These are phyloP conservation scores for Jacana jacana DNA, from an alignment of 2,113 vertebrate species.

Conservation along the genomic window DNA sequence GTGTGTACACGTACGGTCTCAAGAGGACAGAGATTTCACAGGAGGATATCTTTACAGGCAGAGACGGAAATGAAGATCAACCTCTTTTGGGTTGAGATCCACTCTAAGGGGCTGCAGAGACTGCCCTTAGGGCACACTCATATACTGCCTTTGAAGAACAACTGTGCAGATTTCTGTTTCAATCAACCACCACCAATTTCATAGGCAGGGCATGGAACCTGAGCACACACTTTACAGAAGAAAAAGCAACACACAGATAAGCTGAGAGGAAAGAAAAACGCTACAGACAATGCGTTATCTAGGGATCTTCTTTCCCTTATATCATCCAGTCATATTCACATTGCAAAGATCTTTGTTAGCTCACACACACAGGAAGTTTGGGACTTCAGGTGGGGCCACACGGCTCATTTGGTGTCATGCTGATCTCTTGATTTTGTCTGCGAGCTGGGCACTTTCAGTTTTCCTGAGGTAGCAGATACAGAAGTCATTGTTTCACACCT, in stretches of 20 bases:
- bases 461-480: slow-evolving; percentile 67
- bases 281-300: neutral
- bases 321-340: neutral
- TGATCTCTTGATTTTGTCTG: neutral
- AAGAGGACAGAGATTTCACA: neutral
- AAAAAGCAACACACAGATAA: neutral
- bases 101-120: neutral
- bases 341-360: neutral
- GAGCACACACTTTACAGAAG: neutral
- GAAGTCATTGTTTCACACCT: slow-evolving; percentile 20
- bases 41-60: neutral
- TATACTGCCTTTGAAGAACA: neutral
- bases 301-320: neutral
- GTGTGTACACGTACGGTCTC: neutral
- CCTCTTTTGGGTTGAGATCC: neutral
- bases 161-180: neutral
- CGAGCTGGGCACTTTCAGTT: slow-evolving; percentile 21
- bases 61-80: neutral
- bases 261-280: neutral
- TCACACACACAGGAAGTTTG: neutral
- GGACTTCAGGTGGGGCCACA: neutral
- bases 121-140: fast-evolving
- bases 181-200: neutral
- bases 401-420: neutral
- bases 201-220: neutral